These are phyloP conservation scores for Scytalopus superciliaris DNA, from an alignment of 2,113 vertebrate species.

Conservation along the genomic window DNA sequence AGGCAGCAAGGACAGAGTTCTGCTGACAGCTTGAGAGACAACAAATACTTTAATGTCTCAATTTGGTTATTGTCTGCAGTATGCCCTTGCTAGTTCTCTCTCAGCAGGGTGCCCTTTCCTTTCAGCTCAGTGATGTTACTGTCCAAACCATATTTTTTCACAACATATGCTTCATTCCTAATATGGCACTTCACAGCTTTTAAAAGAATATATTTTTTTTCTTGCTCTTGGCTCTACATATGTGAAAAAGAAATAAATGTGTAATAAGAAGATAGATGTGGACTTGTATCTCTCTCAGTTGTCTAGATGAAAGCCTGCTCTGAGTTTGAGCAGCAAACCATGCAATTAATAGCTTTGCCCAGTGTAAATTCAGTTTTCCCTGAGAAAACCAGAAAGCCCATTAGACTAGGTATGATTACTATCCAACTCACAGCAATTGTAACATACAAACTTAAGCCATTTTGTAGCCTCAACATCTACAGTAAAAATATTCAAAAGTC, in stretches of 20 bases:
- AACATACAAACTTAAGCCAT: not conserved
- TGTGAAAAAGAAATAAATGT: not conserved
- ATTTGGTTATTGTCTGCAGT: not conserved
- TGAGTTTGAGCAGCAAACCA: not conserved
- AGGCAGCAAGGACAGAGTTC: not conserved
- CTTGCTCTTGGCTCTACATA: not conserved
- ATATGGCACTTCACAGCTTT: not conserved
- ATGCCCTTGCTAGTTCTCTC: not conserved
- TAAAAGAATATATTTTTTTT: not conserved
- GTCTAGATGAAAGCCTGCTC: not conserved
- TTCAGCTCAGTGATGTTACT: not conserved
- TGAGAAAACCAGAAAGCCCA: not conserved
- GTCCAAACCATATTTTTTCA: not conserved
- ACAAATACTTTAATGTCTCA: not conserved
- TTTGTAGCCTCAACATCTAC: not conserved
- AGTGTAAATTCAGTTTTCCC: not conserved
- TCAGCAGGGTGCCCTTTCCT: not conserved
- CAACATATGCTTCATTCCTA: not conserved
- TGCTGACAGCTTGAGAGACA: not conserved
- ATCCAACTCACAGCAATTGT: not conserved
- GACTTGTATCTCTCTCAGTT: not conserved
- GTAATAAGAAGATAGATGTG: not conserved
- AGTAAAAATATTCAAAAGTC: not conserved
- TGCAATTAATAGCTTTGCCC: not conserved
- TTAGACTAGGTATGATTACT: not conserved